phyloP scores from a whole-genome alignment of 2,888 invertebrate genomes.

The Andrena praecox region DNA sequence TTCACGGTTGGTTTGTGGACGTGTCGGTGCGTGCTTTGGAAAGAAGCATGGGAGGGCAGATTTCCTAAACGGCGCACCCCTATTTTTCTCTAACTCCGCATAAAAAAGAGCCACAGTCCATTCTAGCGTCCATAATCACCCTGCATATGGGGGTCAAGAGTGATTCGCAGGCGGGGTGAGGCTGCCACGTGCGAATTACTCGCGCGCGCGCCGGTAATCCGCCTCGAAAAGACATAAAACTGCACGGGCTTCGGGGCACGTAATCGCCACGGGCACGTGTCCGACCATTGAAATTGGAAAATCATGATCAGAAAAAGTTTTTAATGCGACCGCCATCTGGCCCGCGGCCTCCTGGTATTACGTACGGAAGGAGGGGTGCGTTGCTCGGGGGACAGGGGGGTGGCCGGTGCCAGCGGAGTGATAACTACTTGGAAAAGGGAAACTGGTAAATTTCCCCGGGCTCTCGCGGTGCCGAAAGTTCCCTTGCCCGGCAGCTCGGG shows the following conservation, averaged over 20 bases:
- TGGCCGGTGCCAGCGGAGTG: conserved; percentile 22
- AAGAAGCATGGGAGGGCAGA: too few relatives aligned
- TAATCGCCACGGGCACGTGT: conserved; percentile 66
- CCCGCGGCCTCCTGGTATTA: conserved; percentile 38
- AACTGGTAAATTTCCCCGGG: conserved; percentile 44
- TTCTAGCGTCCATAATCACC: too few relatives aligned
- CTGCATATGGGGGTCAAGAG: background rate
- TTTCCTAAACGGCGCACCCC: too few relatives aligned
- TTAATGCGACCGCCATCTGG: conserved; percentile 73
- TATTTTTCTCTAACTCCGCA: too few relatives aligned
- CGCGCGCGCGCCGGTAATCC: conserved; percentile 41
- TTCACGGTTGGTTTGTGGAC: background rate
- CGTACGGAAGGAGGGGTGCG: conserved; percentile 9
- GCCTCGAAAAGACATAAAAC: conserved; percentile 59
- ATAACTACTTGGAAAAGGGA: conserved; percentile 44
- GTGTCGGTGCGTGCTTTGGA: too few relatives aligned
- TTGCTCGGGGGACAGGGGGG: background rate
- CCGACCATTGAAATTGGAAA: conserved; percentile 68
- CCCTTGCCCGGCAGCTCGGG: background rate
- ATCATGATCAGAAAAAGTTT: conserved; percentile 71
- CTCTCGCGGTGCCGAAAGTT: conserved; percentile 35
- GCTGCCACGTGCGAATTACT: conserved; percentile 52
- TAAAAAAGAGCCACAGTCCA: too few relatives aligned
- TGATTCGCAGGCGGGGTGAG: conserved; percentile 2
- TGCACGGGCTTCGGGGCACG: conserved; percentile 1